A percentile compares a stretch with the other conserved stretches of the same genome.
Evolutionary conservation across 2,888 invertebrate species (phyloP).

Genomic region (Pollenia griseotomentosa): DNA sequence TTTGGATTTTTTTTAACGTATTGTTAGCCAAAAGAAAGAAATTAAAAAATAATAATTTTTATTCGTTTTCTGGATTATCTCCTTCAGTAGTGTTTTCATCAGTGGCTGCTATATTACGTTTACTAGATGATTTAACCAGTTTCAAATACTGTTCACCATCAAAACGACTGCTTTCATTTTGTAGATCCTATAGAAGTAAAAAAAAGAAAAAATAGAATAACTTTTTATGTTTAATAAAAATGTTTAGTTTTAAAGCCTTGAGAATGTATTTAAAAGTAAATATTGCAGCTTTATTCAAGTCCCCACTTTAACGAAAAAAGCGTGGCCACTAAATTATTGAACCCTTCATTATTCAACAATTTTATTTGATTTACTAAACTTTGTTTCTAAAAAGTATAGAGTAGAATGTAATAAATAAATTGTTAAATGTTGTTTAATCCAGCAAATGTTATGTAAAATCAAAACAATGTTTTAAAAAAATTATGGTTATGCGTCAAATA

Average conservation of each 20-base stretch:
- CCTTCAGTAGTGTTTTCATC: slow-evolving; percentile 81
- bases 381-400: too few relatives aligned
- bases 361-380: too few relatives aligned
- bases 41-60: slow-evolving; percentile 15
- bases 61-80: slow-evolving; percentile 76
- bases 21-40: slow-evolving; percentile 25
- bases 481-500: too few relatives aligned
- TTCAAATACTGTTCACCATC: slow-evolving; percentile 84
- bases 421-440: too few relatives aligned
- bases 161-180: slow-evolving; percentile 83
- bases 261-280: slow-evolving; percentile 52
- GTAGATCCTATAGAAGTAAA: slow-evolving; percentile 80
- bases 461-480: too few relatives aligned
- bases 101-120: slow-evolving; percentile 82
- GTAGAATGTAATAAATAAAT: too few relatives aligned
- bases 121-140: slow-evolving; percentile 81
- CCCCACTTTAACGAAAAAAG: too few relatives aligned
- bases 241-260: background rate
- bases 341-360: too few relatives aligned
- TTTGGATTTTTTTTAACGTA: slow-evolving; percentile 38
- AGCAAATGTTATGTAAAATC: too few relatives aligned
- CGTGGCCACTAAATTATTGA: too few relatives aligned
- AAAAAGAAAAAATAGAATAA: slow-evolving; percentile 5
- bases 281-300: too few relatives aligned
- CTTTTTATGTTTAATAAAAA: background rate